Conservation (phyloP, 1,140 invertebrate genomes). For the Drosophila watanabei region DNA sequence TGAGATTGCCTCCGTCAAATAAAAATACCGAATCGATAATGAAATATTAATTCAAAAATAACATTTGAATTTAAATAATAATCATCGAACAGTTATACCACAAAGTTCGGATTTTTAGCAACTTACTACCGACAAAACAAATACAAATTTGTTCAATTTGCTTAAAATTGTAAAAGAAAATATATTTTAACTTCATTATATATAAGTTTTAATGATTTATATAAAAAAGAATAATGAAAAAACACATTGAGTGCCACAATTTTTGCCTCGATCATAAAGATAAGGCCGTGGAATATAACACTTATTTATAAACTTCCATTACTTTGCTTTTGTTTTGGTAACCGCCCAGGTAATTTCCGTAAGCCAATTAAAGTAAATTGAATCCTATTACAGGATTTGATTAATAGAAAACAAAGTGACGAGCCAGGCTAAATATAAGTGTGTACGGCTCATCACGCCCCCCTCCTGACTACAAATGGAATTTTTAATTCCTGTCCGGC, state of each 20-base stretch:
- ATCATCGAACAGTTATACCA: no score
- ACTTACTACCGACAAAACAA: no score
- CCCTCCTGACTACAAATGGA: conserved; percentile 42
- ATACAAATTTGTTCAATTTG: no score
- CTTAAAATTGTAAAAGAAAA: background rate
- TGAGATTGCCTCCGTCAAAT: background rate
- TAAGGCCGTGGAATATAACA: background rate
- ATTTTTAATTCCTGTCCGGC: conserved; percentile 60
- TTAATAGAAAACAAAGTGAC: conserved; percentile 25
- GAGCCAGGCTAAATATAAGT: conserved; percentile 25
- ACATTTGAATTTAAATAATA: background rate
- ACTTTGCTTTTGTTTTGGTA: background rate
- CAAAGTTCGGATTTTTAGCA: no score
- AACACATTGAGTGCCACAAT: background rate
- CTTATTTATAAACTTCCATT: background rate
- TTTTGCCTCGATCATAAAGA: background rate
- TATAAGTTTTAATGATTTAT: no score
- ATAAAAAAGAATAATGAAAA: background rate
- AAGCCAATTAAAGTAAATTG: conserved; percentile 37
- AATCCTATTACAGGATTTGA: conserved; percentile 39
- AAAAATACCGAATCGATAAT: background rate
- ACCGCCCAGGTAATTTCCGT: conserved; percentile 5
- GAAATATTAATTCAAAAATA: background rate
- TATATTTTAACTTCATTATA: background rate
- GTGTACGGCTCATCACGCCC: conserved; percentile 34